These are phyloP conservation scores for Himantopus leucocephalus DNA, from an alignment of 2,113 vertebrate genomes.

Conservation along the genomic window DNA sequence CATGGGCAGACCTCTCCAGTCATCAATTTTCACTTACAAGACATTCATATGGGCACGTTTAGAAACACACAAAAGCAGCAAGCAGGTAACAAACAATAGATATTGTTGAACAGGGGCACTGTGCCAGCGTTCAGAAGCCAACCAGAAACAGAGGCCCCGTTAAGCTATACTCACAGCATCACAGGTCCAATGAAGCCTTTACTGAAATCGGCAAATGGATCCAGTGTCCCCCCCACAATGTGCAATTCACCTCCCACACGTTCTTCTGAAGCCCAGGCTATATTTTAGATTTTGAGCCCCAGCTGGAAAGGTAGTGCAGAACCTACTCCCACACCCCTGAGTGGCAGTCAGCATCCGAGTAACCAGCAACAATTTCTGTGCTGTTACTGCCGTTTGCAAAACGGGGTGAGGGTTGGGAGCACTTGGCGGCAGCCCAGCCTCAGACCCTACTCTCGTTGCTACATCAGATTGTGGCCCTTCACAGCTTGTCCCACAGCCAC, in stretches of 20 bases:
- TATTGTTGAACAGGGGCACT: neutral
- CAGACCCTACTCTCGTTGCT: neutral
- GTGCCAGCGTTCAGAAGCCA: neutral
- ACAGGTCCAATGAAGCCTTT: neutral
- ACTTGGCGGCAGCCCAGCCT: neutral
- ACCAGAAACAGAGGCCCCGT: neutral
- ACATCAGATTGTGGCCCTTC: neutral
- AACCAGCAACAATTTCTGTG: neutral
- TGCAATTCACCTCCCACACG: neutral
- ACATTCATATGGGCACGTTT: neutral
- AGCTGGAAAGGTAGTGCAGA: neutral
- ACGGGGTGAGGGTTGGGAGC: fast-evolving
- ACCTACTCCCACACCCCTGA: neutral
- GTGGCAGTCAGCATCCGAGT: neutral
- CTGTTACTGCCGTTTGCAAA: neutral
- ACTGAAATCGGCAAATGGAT: neutral
- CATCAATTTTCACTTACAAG: neutral
- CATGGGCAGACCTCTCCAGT: neutral
- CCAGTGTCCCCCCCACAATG: neutral
- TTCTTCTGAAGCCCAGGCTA: neutral
- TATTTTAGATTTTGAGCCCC: neutral
- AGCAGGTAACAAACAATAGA: neutral
- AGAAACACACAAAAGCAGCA: neutral
- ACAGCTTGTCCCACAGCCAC: neutral
- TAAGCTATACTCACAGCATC: neutral